phyloP scores from a whole-genome alignment of 2,797 vertebrate species.

The Eulemur coronatus region DNA sequence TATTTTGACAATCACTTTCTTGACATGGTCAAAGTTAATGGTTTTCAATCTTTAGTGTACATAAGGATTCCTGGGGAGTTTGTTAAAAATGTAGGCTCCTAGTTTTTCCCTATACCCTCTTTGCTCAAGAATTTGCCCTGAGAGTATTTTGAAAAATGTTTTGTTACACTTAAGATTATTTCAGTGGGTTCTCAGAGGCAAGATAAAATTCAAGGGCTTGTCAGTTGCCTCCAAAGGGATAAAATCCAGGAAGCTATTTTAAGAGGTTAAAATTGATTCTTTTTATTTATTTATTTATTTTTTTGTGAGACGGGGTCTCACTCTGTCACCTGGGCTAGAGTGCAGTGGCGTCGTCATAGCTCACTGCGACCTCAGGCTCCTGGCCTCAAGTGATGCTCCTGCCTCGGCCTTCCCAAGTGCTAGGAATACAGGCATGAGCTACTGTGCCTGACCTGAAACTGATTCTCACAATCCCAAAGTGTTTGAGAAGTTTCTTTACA shows the following conservation, averaged over 20 bases:
- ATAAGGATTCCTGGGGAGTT: neutral
- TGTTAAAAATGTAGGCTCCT: neutral
- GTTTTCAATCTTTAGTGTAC: neutral
- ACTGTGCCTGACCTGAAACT: neutral
- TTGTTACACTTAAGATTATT: constrained; percentile 28
- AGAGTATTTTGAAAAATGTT: neutral
- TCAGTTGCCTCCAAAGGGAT: neutral
- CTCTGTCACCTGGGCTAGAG: neutral
- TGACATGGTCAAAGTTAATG: neutral
- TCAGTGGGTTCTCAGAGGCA: neutral
- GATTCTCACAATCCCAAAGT: neutral
- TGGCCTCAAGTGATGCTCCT: neutral
- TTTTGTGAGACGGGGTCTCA: neutral
- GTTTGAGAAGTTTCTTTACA: neutral
- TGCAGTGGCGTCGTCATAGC: neutral
- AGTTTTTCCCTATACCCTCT: neutral
- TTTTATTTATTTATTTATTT: neutral
- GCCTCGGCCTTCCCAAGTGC: neutral
- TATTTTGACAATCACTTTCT: neutral
- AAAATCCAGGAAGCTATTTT: neutral
- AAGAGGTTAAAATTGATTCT: constrained; percentile 6
- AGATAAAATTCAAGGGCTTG: neutral
- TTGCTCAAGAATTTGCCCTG: neutral
- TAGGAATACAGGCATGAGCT: neutral
- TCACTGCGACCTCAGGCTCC: neutral